These are phyloP conservation scores for Poeciliopsis infans DNA, from an alignment of 2,797 vertebrate genomes.

Conservation along the genomic window DNA sequence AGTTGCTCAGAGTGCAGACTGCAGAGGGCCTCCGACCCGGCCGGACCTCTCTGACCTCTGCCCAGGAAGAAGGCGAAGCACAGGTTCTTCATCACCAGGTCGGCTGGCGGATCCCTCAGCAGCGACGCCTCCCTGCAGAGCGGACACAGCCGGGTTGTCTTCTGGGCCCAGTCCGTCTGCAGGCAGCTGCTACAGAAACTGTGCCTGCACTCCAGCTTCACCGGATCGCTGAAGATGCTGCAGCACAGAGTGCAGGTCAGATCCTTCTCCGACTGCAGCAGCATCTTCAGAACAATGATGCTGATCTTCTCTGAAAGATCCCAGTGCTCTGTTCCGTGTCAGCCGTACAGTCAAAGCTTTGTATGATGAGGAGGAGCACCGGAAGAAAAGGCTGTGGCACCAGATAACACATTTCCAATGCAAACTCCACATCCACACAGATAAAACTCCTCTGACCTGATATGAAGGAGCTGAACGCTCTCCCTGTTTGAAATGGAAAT, in stretches of 20 bases:
- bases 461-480: neutral
- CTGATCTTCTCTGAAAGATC: neutral
- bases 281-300: neutral
- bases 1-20: constrained; percentile 6
- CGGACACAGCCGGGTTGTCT: neutral
- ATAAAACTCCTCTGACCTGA: neutral
- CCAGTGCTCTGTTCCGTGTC: neutral
- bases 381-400: neutral
- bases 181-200: neutral
- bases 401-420: constrained; percentile 2
- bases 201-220: neutral
- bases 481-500: neutral
- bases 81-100: neutral
- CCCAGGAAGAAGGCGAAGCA: neutral
- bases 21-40: neutral
- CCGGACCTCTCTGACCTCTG: neutral
- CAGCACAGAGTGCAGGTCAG: neutral
- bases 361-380: neutral
- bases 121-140: neutral
- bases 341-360: neutral
- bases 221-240: neutral
- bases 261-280: neutral
- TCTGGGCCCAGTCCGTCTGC: neutral
- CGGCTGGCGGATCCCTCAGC: neutral
- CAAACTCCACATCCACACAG: neutral